Evolutionary conservation across 2,888 invertebrate species (phyloP), one percentile per base, ranked within the genome.

Genomic region (Odontothrips loti): DNA sequence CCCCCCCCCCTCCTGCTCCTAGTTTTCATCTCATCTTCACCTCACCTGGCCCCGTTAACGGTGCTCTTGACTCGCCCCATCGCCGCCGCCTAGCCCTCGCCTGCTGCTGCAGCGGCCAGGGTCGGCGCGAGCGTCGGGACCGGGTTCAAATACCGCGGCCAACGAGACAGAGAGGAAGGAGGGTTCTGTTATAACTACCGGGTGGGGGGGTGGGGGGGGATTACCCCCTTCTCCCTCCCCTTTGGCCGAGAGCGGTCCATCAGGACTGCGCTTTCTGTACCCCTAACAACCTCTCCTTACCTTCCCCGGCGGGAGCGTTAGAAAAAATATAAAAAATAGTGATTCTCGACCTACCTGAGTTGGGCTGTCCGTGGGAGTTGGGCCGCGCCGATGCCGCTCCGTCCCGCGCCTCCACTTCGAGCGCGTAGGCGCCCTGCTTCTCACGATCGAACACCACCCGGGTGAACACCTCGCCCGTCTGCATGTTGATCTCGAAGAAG

Each of bases 401-500:
- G 87, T 99, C 99, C 82, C 97, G 90, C 0, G 98, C 99, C 88
- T 97, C 96, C 85, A 99, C 98, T 87, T 98, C 97, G 86, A 99
- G 89, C 63, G 98, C 98, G 89, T 98, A 99, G 82, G 98, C 97
- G 79, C 96, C 96, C 87, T 98, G 97, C 90, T 97, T 97, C 89
- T 99, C 99, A 84, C 98, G 93, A 90, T 99, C 99, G 90, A 99
- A 99, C 86, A 96, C 95, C 85, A 95, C 91, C 89, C 96, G 96
- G 78, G 98, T 97, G 89, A 95, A 97, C 87, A 99, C 95, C 88
- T 97, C 96, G 34, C 99, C 99, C 48, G 97, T 96, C 88, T 96
- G 94, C 87, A 94, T 92, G 89, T 98, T 97, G 88, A 99, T 98
- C 89, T 96, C 95, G 89, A 99, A 99, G 90, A 93, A 97, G 88